A percentile compares a stretch with the other conserved stretches of the same genome.
Evolutionary conservation across 2,888 invertebrate species (phyloP).

Genomic region (Phengaris arion): DNA sequence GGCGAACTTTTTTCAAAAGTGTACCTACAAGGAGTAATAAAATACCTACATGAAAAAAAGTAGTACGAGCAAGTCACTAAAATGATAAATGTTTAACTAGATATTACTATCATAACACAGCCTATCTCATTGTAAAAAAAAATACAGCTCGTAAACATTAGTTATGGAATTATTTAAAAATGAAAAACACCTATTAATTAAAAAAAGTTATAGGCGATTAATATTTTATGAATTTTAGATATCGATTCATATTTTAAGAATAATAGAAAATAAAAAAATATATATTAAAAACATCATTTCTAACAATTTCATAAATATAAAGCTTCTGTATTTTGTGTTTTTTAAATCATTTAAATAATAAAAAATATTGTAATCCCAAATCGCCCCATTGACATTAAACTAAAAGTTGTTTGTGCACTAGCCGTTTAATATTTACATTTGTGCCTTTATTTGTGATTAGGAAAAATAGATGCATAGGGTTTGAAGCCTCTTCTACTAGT

Average conservation of each 20-base stretch:
- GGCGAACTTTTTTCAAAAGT: too few relatives aligned
- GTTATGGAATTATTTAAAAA: neutral
- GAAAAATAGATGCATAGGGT: conserved; percentile 21
- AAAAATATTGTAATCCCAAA: neutral
- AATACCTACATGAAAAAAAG: too few relatives aligned
- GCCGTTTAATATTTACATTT: conserved; percentile 13
- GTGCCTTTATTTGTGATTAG: neutral
- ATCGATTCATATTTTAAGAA: neutral
- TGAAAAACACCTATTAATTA: too few relatives aligned
- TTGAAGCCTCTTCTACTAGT: conserved; percentile 13
- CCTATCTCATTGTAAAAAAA: neutral
- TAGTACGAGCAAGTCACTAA: too few relatives aligned
- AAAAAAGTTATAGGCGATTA: neutral
- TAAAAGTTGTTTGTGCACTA: conserved; percentile 1
- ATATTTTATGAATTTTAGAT: neutral
- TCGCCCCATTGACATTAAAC: neutral
- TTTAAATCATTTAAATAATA: conserved; percentile 1
- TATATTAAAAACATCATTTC: neutral
- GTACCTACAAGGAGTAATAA: too few relatives aligned
- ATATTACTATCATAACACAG: neutral
- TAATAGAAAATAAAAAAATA: neutral
- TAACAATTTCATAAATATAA: neutral
- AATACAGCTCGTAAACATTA: neutral
- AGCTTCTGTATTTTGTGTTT: neutral
- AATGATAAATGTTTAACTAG: too few relatives aligned